Conservation (phyloP, 1,140 invertebrate genomes). For the Drosophila tani region DNA sequence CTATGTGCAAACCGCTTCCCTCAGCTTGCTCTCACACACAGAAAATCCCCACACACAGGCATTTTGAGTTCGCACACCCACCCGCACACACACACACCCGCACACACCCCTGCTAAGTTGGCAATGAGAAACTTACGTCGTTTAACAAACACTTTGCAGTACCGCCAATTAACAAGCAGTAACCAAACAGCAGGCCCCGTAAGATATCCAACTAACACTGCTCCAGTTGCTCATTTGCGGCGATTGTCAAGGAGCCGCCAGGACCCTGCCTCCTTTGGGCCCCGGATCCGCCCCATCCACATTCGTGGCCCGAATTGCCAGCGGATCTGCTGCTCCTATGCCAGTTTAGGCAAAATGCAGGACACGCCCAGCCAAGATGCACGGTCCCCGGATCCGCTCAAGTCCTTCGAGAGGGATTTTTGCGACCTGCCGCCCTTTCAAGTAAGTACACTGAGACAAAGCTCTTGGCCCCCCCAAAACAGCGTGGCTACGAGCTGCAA, state of each 20-base stretch:
- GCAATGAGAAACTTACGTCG: constrained; percentile 59
- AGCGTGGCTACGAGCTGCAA: too few relatives aligned
- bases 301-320: constrained; percentile 13
- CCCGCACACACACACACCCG: constrained; percentile 11
- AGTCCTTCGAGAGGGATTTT: constrained; percentile 56
- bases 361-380: constrained; percentile 51
- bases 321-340: constrained; percentile 39
- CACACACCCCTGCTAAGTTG: constrained; percentile 28
- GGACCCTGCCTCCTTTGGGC: background rate
- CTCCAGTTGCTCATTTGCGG: constrained; percentile 18
- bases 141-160: constrained; percentile 68
- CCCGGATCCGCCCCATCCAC: constrained; percentile 31
- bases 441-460: constrained; percentile 56
- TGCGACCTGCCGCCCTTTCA: constrained; percentile 61
- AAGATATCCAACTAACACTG: constrained; percentile 34
- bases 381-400: constrained; percentile 21
- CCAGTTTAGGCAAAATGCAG: constrained; percentile 59
- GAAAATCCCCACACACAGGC: constrained; percentile 7
- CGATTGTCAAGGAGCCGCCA: background rate
- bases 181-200: constrained; percentile 34
- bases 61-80: constrained; percentile 28
- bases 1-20: constrained; percentile 6
- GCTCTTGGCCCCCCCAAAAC: background rate
- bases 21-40: constrained; percentile 9
- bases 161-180: constrained; percentile 43